Evolutionary conservation across 2,797 vertebrate species (phyloP).

Genomic region (Enoplosus armatus): DNA sequence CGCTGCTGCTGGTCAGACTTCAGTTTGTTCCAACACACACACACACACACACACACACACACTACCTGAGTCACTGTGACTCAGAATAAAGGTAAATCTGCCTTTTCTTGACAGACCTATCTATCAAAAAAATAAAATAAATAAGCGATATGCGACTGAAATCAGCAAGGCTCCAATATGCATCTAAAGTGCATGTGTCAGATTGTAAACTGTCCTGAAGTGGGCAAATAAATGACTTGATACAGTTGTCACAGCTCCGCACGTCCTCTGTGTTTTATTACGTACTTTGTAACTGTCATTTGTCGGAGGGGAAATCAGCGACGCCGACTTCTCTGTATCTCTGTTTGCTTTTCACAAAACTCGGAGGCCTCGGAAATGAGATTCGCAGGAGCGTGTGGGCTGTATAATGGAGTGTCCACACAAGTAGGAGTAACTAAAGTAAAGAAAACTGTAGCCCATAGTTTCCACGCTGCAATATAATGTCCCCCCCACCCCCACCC

Average conservation of each 20-base stretch:
- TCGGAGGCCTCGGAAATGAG: constrained; percentile 8
- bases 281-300: constrained; percentile 57
- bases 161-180: constrained; percentile 18
- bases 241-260: constrained; percentile 44
- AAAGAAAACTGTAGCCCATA: no score
- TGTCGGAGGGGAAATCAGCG: constrained; percentile 26
- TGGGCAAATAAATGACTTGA: constrained; percentile 44
- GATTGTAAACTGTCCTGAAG: constrained; percentile 39
- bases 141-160: constrained; percentile 23
- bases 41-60: constrained; percentile 32
- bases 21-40: constrained; percentile 45
- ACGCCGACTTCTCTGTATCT: constrained; percentile 16
- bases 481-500: no score
- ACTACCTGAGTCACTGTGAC: constrained; percentile 19
- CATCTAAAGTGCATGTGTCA: constrained; percentile 48
- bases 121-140: constrained; percentile 43
- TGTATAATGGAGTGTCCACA: not conserved
- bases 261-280: constrained; percentile 44
- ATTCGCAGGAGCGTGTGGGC: not conserved
- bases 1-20: constrained; percentile 34
- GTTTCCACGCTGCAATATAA: no score
- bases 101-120: constrained; percentile 29
- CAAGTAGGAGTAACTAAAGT: no score
- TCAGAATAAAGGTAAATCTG: constrained; percentile 27
- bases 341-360: constrained; percentile 21